Conservation (phyloP, 1,140 invertebrate genomes). For the Amphibalanus amphitrite region DNA sequence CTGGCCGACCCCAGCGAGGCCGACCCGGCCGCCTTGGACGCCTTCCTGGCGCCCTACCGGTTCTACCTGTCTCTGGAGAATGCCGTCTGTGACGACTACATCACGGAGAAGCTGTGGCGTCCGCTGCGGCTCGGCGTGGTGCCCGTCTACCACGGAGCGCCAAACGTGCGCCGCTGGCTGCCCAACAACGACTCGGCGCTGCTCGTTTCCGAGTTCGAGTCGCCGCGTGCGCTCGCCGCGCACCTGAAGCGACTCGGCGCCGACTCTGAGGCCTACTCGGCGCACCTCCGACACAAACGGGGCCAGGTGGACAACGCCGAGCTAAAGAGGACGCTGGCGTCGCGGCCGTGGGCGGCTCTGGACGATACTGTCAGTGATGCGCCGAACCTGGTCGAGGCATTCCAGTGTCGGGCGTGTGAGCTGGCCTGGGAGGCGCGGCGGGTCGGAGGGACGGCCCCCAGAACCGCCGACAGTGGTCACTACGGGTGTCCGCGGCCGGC, state of each 20-base stretch:
- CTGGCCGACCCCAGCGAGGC: conserved; percentile 3
- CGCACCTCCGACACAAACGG: conserved; percentile 39
- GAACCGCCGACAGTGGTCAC: conserved; percentile 29
- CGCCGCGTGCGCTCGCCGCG: conserved; percentile 33
- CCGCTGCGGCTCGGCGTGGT: conserved; percentile 55
- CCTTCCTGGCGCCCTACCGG: conserved; percentile 52
- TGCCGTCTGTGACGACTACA: conserved; percentile 67
- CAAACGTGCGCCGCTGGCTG: conserved; percentile 43
- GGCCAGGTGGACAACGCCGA: conserved; percentile 25
- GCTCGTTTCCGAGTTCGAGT: conserved; percentile 36
- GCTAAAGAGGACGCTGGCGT: conserved; percentile 26
- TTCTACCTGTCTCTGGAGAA: conserved; percentile 75
- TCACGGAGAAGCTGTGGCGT: conserved; percentile 80
- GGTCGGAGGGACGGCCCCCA: conserved; percentile 14
- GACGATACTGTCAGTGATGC: not conserved
- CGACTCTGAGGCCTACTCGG: conserved; percentile 39
- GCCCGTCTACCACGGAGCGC: conserved; percentile 64
- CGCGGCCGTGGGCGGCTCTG: conserved; percentile 24
- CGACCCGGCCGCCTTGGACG: not conserved
- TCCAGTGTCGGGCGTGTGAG: conserved; percentile 45
- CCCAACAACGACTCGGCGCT: conserved; percentile 44
- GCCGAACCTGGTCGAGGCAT: conserved; percentile 34
- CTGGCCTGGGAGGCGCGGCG: conserved; percentile 22
- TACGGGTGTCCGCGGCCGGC: conserved; percentile 40
- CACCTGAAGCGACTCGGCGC: conserved; percentile 34